phyloP scores from a whole-genome alignment of 1,140 invertebrate species.

The Oryzaephilus surinamensis region DNA sequence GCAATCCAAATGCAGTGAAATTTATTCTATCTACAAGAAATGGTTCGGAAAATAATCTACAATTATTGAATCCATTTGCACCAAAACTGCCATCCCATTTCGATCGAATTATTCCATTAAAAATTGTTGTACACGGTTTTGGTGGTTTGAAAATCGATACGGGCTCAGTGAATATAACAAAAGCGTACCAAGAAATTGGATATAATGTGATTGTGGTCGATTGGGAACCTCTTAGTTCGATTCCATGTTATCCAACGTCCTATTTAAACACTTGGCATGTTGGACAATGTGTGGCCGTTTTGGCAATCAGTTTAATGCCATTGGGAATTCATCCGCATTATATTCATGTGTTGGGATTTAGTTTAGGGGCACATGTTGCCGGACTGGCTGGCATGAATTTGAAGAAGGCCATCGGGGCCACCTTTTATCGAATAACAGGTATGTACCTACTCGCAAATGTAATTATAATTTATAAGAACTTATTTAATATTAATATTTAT shows the following conservation, averaged over 20 bases:
- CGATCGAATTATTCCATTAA: slow-evolving; percentile 14
- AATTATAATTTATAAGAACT: slow-evolving; percentile 1
- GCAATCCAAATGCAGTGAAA: not conserved
- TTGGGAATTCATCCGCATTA: slow-evolving; percentile 28
- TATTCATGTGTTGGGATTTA: slow-evolving; percentile 54
- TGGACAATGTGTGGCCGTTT: slow-evolving; percentile 38
- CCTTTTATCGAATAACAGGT: slow-evolving; percentile 49
- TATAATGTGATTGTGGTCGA: slow-evolving; percentile 37
- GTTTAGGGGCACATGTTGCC: slow-evolving; percentile 52
- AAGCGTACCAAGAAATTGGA: slow-evolving; percentile 24
- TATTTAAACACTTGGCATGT: slow-evolving; percentile 40
- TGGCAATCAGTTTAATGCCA: slow-evolving; percentile 31
- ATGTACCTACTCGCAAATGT: not conserved
- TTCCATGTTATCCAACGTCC: slow-evolving; percentile 41
- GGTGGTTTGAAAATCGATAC: slow-evolving; percentile 26
- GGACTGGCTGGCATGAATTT: slow-evolving; percentile 44
- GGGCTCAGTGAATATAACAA: slow-evolving; percentile 22
- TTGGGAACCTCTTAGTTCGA: slow-evolving; percentile 38
- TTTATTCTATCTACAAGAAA: no score
- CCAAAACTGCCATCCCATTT: slow-evolving; percentile 8
- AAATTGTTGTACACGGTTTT: slow-evolving; percentile 32
- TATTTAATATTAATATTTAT: no score
- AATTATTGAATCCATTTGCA: slow-evolving; percentile 14
- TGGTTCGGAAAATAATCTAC: not conserved
- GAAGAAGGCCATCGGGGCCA: slow-evolving; percentile 22